A percentile compares a stretch with the other conserved stretches of the same genome.
Conservation (phyloP, 2,888 invertebrate species). For the Lymantria monacha region DNA sequence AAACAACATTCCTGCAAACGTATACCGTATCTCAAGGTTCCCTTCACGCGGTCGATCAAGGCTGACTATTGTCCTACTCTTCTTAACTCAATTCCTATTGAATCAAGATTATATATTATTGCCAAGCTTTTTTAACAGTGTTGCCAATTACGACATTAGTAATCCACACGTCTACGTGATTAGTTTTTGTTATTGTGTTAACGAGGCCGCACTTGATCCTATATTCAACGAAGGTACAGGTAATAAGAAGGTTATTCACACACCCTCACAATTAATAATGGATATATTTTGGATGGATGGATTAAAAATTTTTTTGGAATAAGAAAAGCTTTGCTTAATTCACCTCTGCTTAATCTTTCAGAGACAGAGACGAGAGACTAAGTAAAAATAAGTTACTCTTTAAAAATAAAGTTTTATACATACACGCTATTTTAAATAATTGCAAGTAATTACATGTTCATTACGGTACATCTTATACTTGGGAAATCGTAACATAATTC, state of each 20-base stretch:
- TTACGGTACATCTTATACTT: too few relatives aligned
- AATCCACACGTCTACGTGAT: constrained; percentile 4
- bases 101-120: constrained; percentile 3
- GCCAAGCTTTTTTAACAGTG: background rate
- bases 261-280: too few relatives aligned
- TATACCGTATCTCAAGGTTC: constrained; percentile 24
- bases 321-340: too few relatives aligned
- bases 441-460: too few relatives aligned
- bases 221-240: background rate
- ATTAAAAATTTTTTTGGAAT: too few relatives aligned
- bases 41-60: constrained; percentile 33
- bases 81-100: constrained; percentile 7
- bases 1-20: constrained; percentile 18
- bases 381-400: too few relatives aligned
- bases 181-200: constrained; percentile 10
- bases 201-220: constrained; percentile 5
- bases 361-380: too few relatives aligned
- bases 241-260: background rate
- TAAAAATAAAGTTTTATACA: too few relatives aligned
- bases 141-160: constrained; percentile 16
- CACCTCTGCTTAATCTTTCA: too few relatives aligned
- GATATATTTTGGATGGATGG: too few relatives aligned
- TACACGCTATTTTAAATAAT: too few relatives aligned
- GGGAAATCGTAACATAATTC: too few relatives aligned
- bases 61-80: constrained; percentile 34